Evolutionary conservation across 2,888 invertebrate species (phyloP).

Genomic region (Arctia plantaginis): DNA sequence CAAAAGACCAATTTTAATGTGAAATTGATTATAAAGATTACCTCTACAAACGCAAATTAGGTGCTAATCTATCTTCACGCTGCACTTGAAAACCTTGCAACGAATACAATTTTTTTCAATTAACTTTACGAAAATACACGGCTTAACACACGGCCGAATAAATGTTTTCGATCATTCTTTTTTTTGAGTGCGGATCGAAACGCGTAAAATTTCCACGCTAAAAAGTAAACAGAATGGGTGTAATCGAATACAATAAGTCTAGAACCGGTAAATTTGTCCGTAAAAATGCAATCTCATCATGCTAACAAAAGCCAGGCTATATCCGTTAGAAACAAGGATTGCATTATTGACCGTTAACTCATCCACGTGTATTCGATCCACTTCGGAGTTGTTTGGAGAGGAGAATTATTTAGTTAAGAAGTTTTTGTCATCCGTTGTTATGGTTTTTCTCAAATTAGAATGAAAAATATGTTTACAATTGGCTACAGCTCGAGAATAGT

Average conservation of each 20-base stretch:
- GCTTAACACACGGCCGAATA: background rate
- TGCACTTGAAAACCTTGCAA: background rate
- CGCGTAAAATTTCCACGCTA: background rate
- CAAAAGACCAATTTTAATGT: background rate
- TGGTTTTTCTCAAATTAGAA: conserved; percentile 5
- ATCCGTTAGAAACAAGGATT: conserved; percentile 60
- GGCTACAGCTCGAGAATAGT: too few species aligned
- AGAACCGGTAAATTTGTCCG: conserved; percentile 23
- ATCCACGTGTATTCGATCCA: conserved; percentile 56
- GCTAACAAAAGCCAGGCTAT: conserved; percentile 43
- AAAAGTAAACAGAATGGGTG: background rate
- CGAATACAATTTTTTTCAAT: background rate
- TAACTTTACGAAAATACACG: background rate
- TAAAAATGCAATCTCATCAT: conserved; percentile 47
- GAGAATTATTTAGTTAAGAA: conserved; percentile 51
- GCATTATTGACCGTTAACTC: conserved; percentile 62
- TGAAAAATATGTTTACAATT: background rate
- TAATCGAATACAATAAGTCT: conserved; percentile 3
- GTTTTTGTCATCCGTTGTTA: conserved; percentile 22
- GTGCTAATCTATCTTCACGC: background rate
- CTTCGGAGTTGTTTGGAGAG: conserved; percentile 57
- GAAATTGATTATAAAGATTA: background rate
- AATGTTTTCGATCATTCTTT: background rate
- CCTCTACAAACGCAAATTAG: background rate
- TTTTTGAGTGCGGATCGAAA: background rate